These are phyloP conservation scores for Oreotrochilus melanogaster DNA, from an alignment of 2,113 vertebrate species.

Conservation along the genomic window DNA sequence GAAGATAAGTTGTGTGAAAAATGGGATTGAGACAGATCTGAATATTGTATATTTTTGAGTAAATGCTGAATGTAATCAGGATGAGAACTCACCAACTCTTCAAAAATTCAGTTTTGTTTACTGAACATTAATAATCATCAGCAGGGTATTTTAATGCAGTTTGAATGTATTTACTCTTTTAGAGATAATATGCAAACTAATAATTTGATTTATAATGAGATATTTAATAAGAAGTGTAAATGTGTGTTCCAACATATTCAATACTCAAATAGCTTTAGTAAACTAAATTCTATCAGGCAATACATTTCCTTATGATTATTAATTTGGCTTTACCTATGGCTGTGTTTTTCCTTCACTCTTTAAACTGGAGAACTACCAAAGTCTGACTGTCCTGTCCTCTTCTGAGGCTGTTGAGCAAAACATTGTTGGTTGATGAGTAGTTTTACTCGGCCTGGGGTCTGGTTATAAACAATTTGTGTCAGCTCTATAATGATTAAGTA, in stretches of 20 bases:
- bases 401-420: background rate
- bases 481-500: background rate
- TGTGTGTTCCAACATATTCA: background rate
- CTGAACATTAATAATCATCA: background rate
- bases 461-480: background rate
- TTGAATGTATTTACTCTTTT: background rate
- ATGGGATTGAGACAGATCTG: background rate
- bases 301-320: background rate
- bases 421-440: background rate
- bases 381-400: background rate
- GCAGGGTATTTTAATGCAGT: background rate
- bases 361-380: background rate
- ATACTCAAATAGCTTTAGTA: background rate
- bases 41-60: background rate
- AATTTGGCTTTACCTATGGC: background rate
- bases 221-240: background rate
- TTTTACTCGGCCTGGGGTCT: background rate
- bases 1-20: background rate
- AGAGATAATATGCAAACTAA: background rate
- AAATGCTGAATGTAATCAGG: background rate
- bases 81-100: background rate
- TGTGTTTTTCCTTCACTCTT: background rate
- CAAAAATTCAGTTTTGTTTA: background rate
- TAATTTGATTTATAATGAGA: background rate
- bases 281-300: background rate